Evolutionary conservation across 2,113 vertebrate species (phyloP), one percentile per base, ranked within the genome.

Genomic region (Arothron firmamentum): DNA sequence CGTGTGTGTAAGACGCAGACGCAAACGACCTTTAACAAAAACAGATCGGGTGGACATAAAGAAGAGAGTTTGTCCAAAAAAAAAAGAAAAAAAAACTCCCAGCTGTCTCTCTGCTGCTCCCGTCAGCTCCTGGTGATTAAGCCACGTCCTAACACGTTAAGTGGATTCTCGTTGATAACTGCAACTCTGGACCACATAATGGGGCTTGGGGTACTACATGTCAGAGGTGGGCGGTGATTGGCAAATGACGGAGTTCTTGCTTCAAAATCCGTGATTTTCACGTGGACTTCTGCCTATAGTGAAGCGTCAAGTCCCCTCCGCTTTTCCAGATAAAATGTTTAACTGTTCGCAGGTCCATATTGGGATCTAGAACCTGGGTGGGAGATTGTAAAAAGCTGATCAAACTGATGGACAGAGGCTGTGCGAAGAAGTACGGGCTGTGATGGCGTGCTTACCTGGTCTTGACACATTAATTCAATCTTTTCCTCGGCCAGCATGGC

Each of bases 301-400:
- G 96, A 71, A 98, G 94, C 0, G 97, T 99, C 83, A 99, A 92
- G 81, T 99, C 97, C 1, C 97, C 97, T 0, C 96, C 96, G 0
- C 96, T 98, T 91, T 99, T 99, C 96, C 96, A 99, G 80, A 99
- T 95, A 92, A 99, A 99, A 84, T 92, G 90, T 88, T 92, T 92
- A 60, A 92, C 91, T 77, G 97, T 98, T 56, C 97, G 91, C 80
- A 99, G 94, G 91, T 99, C 97, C 96, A 99, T 98, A 78, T 98
- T 99, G 7, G 97, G 95, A 83, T 99, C 97, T 78, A 99, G 91
- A 85, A 98, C 94, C 97, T 99, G 50, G 88, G 5, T 0, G 2
- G 28, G 84, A 92, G 31, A 92, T 78, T 79, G 89, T 91, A 68
- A 91, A 65, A 18, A 19, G 6, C 20, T 4, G 3, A n/a, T 5